phyloP scores from a whole-genome alignment of 2,797 vertebrate species.

The Hafferia zeledoni region DNA sequence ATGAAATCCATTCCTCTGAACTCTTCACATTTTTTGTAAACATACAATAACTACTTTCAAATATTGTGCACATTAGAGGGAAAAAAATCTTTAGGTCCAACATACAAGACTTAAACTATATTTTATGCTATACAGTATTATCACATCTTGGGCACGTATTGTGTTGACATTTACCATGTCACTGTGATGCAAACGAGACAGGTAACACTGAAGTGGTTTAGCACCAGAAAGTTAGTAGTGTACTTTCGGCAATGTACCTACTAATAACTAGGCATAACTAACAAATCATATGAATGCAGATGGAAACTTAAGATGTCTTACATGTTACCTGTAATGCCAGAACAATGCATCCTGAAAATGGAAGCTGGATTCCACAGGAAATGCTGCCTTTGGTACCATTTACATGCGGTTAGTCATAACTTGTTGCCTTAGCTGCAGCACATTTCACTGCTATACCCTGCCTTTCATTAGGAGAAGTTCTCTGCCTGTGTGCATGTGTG shows the following conservation, averaged over 20 bases:
- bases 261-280: not conserved
- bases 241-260: not conserved
- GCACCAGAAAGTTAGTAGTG: constrained; percentile 19
- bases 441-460: not conserved
- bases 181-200: not conserved
- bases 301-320: not conserved
- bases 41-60: not conserved
- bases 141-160: not conserved
- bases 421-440: not conserved
- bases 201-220: not conserved
- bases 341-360: not conserved
- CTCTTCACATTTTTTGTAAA: not conserved
- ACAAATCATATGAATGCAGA: not conserved
- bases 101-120: not conserved
- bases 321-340: not conserved
- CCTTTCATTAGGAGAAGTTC: not conserved
- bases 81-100: constrained; percentile 21
- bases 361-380: not conserved
- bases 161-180: not conserved
- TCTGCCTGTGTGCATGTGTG: not conserved
- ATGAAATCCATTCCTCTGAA: not conserved
- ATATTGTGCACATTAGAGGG: not conserved
- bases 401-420: not conserved
- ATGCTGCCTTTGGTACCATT: not conserved
- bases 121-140: not conserved